Base-by-base conservation (phyloP, 2,888 invertebrate genomes). In the Paralinhomoeus sp. region DNA sequence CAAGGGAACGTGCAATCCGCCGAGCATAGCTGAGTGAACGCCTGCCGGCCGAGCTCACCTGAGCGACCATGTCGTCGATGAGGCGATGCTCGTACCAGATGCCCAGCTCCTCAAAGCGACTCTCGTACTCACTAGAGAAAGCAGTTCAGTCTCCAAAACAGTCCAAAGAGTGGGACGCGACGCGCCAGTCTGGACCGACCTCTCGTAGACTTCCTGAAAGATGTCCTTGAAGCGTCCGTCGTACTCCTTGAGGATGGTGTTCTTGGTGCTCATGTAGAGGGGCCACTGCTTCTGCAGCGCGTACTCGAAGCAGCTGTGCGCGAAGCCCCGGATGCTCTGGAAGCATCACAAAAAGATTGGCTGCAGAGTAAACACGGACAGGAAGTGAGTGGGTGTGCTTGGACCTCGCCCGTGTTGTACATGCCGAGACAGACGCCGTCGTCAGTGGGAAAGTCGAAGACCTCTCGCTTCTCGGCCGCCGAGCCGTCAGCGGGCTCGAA, bases 61-160 rank as follows among this genome's bases (percentile, higher is more conserved):
- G 39, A 2, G 39, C 39, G 81, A 84, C 83, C 81, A 82, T 82
- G 63, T 84, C 83, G 62, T 84, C 84, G 57, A 84, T 84, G 46
- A 84, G 69, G 42, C 83, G 72, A 64, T 84, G 84, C 64, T 84
- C 83, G 62, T 84, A 84, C 80, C 81, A 83, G 56, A 82, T 80
- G 53, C 76, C 76, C 13, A 72, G 70, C 22, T 72, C 72, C 52
- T 82, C 78, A 63, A 75, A 82, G 55, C 78, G 66, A 43, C 70
- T 65, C 64, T 75, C 74, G 68, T 82, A 83, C 24, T 75, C 68
- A 51, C 52, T 53, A 44, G 21, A 52, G 48, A 21, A 18, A 15
- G 5, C 24, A 5, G 7, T 15, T 22, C 7, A 12, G 3, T 20
- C 15, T 9, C 38, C 3, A 38, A 12, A 38, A 22, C 33, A 24